Evolutionary conservation across 92 coral and sea anemone genomes (phyloP), one percentile per base, ranked within the genome.

Genomic region (Epizoanthus rinbou): DNA sequence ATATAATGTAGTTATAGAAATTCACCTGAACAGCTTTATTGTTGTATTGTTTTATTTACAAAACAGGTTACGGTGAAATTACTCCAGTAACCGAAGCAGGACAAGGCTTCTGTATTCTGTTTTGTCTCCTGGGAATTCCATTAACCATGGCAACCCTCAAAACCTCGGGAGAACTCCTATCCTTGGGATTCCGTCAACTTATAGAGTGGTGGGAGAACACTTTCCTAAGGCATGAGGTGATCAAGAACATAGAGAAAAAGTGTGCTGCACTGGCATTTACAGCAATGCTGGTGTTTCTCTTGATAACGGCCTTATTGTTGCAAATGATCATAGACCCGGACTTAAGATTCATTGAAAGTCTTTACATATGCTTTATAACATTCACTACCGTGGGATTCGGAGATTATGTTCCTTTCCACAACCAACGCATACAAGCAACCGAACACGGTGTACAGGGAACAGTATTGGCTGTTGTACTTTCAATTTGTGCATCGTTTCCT

Each of bases 81-180:
- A 87, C 93, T 24, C 93, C 93, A 6, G 50, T 39, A 47, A 84
- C 84, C 4, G 52, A 75, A 15, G 67, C 83, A 43, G 93, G 91
- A 7, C 88, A 90, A 66, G 86, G 75, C 8, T 37, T 90, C 31
- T 71, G 85, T 64, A 90, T 90, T 6, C 45, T 84, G 3, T 85
- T 62, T 53, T 83, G 91, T 28, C 47, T 84, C 1, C 67, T 90
- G 43, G 93, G 93, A 53, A 85, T 90, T 35, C 93, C 91, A 13
- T 59, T 90, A 64, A 62, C 86, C 33, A 85, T 90, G 83, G 63
- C 88, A 64, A 86, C 91, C 19, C 73, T 87, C 9, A 90, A 90
- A 69, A 25, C 93, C 41, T 52, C 88, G 2, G 93, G 93, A 13
- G 91, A 87, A 16, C 83, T 87, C 58, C 64, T 88, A 16, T 84